Base-by-base conservation (phyloP, 2,797 vertebrate genomes). In the Sebastolobus altivelis region DNA sequence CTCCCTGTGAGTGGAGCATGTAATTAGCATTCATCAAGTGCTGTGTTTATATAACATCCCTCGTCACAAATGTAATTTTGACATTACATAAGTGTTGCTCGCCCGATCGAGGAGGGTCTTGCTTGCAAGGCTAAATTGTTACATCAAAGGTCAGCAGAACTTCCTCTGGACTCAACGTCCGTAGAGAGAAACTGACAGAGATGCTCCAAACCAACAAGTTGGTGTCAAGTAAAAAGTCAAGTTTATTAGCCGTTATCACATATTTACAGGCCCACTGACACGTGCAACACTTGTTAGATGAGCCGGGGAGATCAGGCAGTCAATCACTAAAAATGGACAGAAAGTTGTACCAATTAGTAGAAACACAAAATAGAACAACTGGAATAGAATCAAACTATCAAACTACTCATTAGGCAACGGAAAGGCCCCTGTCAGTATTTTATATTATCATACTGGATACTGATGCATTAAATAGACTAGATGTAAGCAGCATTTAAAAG, bases 11-110 rank as follows among this genome's bases (percentile, higher is more conserved):
- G 90, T 84, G 84, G 82, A 79, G 82, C 88, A 91, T 92, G 92
- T 87, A 89, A 92, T 93, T 93, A 94, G 88, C 92, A 95, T 94
- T 95, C 87, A 92, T 92, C 89, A 93, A 91, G 87, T 82, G 78
- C 79, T 80, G 82, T 80, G 79, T 89, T 92, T 94, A 91, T 89
- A 85, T 88, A 82, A 83, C 61, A 78, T 75, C 72, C 66, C 80
- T 81, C 58, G 82, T 82, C 74, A 72, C 79, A 84, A 92, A 90
- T 91, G 58, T 79, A 82, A 91, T 85, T 86, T 86, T 89, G 63
- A 84, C 58, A 73, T 90, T 87, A 90, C 74, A 77, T 78, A 79
- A 83, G 70, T 75, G 75, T 78, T 78, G 60, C 54, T 60, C 66
- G 38, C 29, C 66, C 72, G 71, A 82, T 87, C 43, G 55, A 43